phyloP scores from a whole-genome alignment of 2,888 invertebrate species.

The Callimorpha dominula region DNA sequence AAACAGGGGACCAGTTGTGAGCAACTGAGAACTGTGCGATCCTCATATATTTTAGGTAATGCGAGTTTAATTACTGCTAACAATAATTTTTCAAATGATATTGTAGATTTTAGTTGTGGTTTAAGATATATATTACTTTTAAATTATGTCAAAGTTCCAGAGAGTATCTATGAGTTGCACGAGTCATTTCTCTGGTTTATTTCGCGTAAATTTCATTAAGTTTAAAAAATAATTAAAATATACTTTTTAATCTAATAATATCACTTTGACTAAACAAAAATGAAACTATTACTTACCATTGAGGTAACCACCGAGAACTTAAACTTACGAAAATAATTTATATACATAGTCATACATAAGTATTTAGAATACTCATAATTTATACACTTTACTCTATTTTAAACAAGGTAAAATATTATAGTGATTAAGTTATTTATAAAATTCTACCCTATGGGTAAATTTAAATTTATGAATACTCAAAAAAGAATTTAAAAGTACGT shows the following conservation, averaged over 20 bases:
- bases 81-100: conserved; percentile 33
- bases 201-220: background rate
- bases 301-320: background rate
- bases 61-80: conserved; percentile 69
- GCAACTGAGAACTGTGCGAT: conserved; percentile 57
- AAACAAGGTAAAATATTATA: background rate
- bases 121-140: too few relatives aligned
- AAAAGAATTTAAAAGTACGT: background rate
- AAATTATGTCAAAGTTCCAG: too few relatives aligned
- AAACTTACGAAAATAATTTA: background rate
- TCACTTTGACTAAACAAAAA: background rate
- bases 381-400: background rate
- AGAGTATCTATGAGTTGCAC: too few relatives aligned
- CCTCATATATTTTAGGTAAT: conserved; percentile 76
- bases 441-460: background rate
- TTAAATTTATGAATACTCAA: background rate
- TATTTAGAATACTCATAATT: background rate
- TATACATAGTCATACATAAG: background rate
- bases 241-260: too few relatives aligned
- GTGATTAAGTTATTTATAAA: background rate
- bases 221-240: too few relatives aligned
- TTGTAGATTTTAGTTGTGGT: conserved; percentile 7
- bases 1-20: conserved; percentile 56
- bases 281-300: background rate
- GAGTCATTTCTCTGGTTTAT: background rate